Base-by-base conservation (phyloP, 1,140 invertebrate species). In the Drosophila nigromelanica region DNA sequence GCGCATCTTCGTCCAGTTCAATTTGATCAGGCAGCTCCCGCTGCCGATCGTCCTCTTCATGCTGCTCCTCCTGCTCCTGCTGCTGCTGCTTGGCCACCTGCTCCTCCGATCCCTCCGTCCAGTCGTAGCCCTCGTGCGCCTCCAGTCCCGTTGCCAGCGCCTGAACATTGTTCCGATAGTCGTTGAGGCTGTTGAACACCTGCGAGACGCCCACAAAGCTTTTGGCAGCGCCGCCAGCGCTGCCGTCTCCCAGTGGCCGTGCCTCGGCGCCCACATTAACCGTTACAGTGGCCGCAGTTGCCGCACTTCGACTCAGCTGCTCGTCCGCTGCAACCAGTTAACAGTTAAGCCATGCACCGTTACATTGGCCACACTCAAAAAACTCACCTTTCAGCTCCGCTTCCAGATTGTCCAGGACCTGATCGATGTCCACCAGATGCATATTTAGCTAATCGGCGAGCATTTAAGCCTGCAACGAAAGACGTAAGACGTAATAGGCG, bases 361-460 rank as follows among this genome's bases (percentile, higher is more conserved):
- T 58, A 43, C 1, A 4, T 5, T 2, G 27, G 12, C 2, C 2
- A 27, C 1, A n/a, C 5, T 15, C n/a, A 6, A 0, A 4, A 4
- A 27, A 55, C 56, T 6, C 15, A 74, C 72, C 66, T 74, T 74
- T 70, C 21, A 74, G 72, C 52, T 74, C 72, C 4, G 64, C 72
- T 92, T 97, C 96, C 92, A 98, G 96, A 87, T 97, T 96, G 92
- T 97, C 96, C 52, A 98, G 93, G 77, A 97, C 96, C 93, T 97
- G 96, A 92, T 97, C 96, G 76, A 97, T 94, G 93, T 97, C 96
- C 66, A 97, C 94, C 64, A 92, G 75, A 89, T 92, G 91, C 91
- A 92, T 92, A 51, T 48, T 78, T 78, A 45, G 43, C 60, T 72
- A 78, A 40, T 45, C 58, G 27, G 40, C 54, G 66, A 47, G 62